Conservation (phyloP, 2,797 vertebrate genomes). For the Mionectes olivaceus region DNA sequence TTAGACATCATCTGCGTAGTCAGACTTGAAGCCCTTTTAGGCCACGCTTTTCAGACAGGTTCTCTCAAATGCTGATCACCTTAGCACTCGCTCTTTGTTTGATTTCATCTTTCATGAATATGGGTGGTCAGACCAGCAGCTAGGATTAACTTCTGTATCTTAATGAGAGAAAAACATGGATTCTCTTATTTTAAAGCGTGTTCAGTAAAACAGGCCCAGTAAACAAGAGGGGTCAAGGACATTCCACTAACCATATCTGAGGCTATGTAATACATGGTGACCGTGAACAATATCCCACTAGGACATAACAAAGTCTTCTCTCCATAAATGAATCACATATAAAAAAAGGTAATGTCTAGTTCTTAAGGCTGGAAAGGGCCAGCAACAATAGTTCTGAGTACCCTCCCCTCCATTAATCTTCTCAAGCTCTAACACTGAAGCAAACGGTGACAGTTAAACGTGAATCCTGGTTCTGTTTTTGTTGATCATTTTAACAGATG, state of each 20-base stretch:
- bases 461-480: constrained; percentile 26
- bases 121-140: not conserved
- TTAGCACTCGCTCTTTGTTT: not conserved
- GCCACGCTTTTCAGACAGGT: not conserved
- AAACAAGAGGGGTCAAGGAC: not conserved
- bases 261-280: not conserved
- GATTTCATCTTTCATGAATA: not conserved
- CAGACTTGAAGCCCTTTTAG: not conserved
- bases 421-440: not conserved
- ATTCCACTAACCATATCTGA: not conserved
- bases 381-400: not conserved
- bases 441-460: not conserved
- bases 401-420: constrained; percentile 1
- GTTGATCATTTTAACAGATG: constrained; percentile 57
- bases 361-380: constrained; percentile 32
- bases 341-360: not conserved
- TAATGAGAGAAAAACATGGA: not conserved
- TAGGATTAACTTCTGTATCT: not conserved
- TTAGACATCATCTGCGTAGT: not conserved
- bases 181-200: not conserved
- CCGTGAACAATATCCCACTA: not conserved
- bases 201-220: not conserved
- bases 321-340: not conserved
- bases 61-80: not conserved
- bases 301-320: not conserved